Base-by-base conservation (phyloP, 1,140 invertebrate species). In the Bacillus rossius region DNA sequence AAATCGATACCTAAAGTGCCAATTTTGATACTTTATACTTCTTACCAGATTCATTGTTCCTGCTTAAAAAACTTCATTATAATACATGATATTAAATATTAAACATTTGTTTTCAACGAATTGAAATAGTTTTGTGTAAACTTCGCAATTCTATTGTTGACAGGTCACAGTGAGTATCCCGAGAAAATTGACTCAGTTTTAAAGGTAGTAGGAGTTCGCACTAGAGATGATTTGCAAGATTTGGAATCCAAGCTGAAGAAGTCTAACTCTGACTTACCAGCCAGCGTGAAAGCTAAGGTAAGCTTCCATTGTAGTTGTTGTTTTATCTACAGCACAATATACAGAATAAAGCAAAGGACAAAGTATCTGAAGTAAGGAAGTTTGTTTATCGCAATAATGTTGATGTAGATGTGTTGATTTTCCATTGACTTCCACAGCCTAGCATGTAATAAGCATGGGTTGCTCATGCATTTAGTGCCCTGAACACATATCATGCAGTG, bases 121-220 rank as follows among this genome's bases (percentile, higher is more conserved):
- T 49, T 49, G 26, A 48, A 13, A 25, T 49, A 26, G n/a, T 37
- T 53, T 54, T 57, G 3, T 17, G 19, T 4, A 4, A 2, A 13
- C 47, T 38, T 57, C 57, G 23, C 22, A 10, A 42, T 17, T 51
- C 19, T 47, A 41, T 57, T 55, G 62, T 66, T 72, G 65, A 71
- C 42, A 69, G 81, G 78, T 53, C 84, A 82, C 67, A 77, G 77
- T 66, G 85, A 87, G 63, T 87, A 87, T 70, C 74, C 77, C 16
- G 77, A 79, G n/a, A 83, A 86, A 67, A 76, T 87, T 60, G 74
- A 77, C 55, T 74, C 72, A 5, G 80, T 87, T 42, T 59, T 76
- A 7, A 65, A 71, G 59, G 59, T 67, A 56, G 64, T 76, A 60
- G 73, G 73, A 22, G 37, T 77, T 13, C 67, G 59, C 56, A 70